phyloP scores from a whole-genome alignment of 2,888 invertebrate species.

The Sphaeridia pumilis region DNA sequence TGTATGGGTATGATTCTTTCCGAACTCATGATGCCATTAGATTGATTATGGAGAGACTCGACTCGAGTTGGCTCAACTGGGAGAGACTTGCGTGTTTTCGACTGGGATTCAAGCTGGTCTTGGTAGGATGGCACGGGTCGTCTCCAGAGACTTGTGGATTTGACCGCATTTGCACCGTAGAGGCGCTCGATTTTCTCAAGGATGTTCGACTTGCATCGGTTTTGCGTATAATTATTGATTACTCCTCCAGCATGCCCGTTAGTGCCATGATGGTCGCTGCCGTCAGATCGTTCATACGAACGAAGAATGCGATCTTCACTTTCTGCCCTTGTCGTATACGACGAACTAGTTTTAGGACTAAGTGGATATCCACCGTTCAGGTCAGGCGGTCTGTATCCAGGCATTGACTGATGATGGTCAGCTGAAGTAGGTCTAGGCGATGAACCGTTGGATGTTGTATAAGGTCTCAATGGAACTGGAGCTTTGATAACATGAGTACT shows the following conservation, averaged over 20 bases:
- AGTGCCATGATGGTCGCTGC: too few species aligned
- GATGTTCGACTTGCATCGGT: constrained; percentile 53
- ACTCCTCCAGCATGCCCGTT: too few species aligned
- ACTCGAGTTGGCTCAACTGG: neutral
- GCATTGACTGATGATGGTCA: neutral
- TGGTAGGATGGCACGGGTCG: constrained; percentile 10
- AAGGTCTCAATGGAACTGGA: neutral
- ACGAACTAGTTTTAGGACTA: neutral
- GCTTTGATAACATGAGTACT: neutral
- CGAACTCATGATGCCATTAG: neutral
- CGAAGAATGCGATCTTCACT: neutral
- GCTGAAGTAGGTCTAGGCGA: neutral
- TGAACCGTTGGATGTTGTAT: neutral
- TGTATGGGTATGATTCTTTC: constrained; percentile 28
- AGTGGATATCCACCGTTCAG: neutral
- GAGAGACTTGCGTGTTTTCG: neutral
- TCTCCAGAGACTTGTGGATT: constrained; percentile 68
- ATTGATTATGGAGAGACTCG: constrained; percentile 1
- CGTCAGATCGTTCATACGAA: neutral
- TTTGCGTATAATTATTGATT: constrained; percentile 4
- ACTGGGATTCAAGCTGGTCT: neutral
- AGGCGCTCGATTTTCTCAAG: constrained; percentile 77
- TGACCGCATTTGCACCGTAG: constrained; percentile 75
- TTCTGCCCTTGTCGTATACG: neutral
- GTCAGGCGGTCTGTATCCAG: neutral